Conservation (phyloP, 2,888 invertebrate genomes). For the Caenorhabditis wallacei region DNA sequence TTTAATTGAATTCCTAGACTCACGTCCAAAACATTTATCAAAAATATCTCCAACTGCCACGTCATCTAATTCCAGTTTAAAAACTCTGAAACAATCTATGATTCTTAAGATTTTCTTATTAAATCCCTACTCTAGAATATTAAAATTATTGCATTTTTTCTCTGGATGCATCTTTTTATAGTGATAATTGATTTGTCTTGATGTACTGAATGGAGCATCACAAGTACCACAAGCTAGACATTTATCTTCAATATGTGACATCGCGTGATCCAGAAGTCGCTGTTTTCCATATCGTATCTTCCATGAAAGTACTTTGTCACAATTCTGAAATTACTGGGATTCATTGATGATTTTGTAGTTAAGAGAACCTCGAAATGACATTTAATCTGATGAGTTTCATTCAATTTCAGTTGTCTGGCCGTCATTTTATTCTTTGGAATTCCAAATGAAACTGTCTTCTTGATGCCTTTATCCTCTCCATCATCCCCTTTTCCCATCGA, state of each 20-base stretch:
- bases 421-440: slow-evolving; percentile 12
- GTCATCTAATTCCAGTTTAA: slow-evolving; percentile 32
- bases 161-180: slow-evolving; percentile 20
- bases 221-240: slow-evolving; percentile 28
- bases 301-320: slow-evolving; percentile 25
- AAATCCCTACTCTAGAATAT: slow-evolving; percentile 13
- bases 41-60: slow-evolving; percentile 14
- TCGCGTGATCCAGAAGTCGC: slow-evolving; percentile 50
- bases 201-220: slow-evolving; percentile 10
- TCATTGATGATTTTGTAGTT: too few relatives aligned
- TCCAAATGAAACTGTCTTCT: slow-evolving; percentile 38
- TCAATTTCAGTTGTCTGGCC: neutral
- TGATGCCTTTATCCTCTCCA: neutral
- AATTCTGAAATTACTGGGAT: slow-evolving; percentile 3
- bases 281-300: slow-evolving; percentile 52
- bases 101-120: neutral
- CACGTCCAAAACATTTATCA: slow-evolving; percentile 43
- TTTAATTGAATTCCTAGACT: neutral
- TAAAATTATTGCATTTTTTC: neutral
- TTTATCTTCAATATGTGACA: slow-evolving; percentile 15
- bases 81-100: slow-evolving; percentile 27
- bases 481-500: neutral
- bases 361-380: slow-evolving; percentile 21
- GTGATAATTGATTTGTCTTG: slow-evolving; percentile 43
- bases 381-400: slow-evolving; percentile 8